Evolutionary conservation across 2,888 invertebrate genomes (phyloP).

Genomic region (Heteropelma amictum): DNA sequence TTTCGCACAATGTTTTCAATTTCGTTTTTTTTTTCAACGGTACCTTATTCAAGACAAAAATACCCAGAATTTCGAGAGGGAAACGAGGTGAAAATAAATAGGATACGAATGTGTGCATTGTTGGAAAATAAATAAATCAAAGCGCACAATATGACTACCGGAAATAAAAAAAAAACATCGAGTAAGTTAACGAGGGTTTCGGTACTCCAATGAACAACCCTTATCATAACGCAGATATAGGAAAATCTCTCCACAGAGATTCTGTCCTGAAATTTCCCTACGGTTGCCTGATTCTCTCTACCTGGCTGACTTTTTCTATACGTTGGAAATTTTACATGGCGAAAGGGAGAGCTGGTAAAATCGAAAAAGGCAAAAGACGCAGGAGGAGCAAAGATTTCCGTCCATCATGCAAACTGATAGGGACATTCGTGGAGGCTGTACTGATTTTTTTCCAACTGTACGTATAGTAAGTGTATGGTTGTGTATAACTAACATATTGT

Average conservation of each 20-base stretch:
- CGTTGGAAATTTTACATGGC: neutral
- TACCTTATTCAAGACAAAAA: too few species aligned
- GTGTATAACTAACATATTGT: slow-evolving; percentile 45
- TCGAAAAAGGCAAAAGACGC: slow-evolving; percentile 3
- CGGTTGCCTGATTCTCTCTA: slow-evolving; percentile 10
- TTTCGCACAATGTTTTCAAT: too few species aligned
- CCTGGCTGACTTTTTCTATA: slow-evolving; percentile 20
- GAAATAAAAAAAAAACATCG: slow-evolving; percentile 1
- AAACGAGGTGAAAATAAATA: slow-evolving; percentile 13
- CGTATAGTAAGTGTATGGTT: neutral
- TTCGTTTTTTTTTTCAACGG: too few species aligned
- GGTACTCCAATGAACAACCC: slow-evolving; percentile 30
- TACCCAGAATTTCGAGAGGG: too few species aligned
- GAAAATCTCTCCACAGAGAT: slow-evolving; percentile 31
- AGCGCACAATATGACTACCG: neutral
- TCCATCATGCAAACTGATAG: slow-evolving; percentile 14
- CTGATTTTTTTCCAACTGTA: slow-evolving; percentile 45
- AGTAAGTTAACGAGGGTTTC: slow-evolving; percentile 5
- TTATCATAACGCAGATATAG: slow-evolving; percentile 39
- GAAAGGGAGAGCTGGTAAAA: slow-evolving; percentile 31
- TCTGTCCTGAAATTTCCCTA: neutral
- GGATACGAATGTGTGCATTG: neutral
- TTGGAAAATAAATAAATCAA: slow-evolving; percentile 20
- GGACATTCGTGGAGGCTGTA: slow-evolving; percentile 59
- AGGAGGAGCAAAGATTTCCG: neutral